Conservation (phyloP, 2,797 vertebrate genomes). For the Protosalanx chinensis region DNA sequence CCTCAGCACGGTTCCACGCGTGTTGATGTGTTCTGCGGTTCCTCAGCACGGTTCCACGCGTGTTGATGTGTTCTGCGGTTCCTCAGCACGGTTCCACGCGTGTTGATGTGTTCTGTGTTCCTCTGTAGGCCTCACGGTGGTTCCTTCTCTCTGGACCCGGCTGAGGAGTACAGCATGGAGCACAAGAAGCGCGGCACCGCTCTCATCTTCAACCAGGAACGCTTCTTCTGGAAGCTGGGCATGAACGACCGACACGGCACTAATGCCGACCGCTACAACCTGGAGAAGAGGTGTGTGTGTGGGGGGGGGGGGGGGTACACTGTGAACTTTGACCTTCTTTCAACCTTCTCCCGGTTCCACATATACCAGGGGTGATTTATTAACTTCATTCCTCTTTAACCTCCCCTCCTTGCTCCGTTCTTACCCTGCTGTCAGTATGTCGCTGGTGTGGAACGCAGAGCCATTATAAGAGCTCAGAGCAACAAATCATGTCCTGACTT, state of each 20-base stretch:
- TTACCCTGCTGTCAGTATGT: too few species aligned
- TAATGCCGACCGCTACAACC: slow-evolving; percentile 73
- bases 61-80: too few species aligned
- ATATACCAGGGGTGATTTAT: background rate
- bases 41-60: too few species aligned
- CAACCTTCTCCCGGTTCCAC: too few species aligned
- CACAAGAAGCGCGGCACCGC: slow-evolving; percentile 82
- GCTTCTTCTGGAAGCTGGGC: slow-evolving; percentile 80
- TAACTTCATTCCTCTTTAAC: background rate
- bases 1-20: too few species aligned
- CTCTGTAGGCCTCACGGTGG: slow-evolving; percentile 31
- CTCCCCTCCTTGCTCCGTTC: too few species aligned
- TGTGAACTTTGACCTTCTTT: background rate
- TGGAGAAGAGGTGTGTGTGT: slow-evolving; percentile 72
- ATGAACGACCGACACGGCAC: slow-evolving; percentile 78
- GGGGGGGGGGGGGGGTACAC: background rate
- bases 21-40: too few species aligned
- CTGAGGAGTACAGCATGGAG: slow-evolving; percentile 85
- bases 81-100: too few species aligned
- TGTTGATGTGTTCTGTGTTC: background rate
- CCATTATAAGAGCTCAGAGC: too few species aligned
- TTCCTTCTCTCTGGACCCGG: slow-evolving; percentile 71
- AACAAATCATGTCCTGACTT: too few species aligned
- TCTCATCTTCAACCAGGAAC: slow-evolving; percentile 93
- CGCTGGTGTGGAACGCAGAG: too few species aligned